A percentile compares a stretch with the other conserved stretches of the same genome.
Conservation (phyloP, 2,113 vertebrate species). For the Pseudorasbora parva region DNA sequence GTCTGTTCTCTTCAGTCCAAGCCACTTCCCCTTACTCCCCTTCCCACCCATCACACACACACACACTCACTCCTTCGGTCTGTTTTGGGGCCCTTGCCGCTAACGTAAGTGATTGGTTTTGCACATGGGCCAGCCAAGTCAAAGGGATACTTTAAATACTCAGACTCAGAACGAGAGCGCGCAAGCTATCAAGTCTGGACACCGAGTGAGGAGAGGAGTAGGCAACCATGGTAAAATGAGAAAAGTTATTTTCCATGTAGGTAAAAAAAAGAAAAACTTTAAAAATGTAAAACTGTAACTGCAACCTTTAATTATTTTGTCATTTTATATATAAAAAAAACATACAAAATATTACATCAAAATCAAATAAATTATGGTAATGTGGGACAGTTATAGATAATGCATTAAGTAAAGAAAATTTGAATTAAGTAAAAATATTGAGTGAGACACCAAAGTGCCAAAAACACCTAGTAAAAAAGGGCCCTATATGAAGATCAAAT, state of each 20-base stretch:
- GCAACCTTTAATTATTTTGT: background rate
- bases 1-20: constrained; percentile 53
- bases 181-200: background rate
- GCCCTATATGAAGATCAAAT: constrained; percentile 6
- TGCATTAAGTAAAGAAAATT: too few species aligned
- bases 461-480: background rate
- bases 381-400: too few species aligned
- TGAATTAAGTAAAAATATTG: background rate
- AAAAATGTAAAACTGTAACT: too few species aligned
- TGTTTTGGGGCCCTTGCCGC: constrained; percentile 48
- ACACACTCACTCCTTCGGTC: background rate
- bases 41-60: constrained; percentile 43
- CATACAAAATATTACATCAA: background rate
- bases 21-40: constrained; percentile 32
- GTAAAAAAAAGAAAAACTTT: background rate
- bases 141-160: constrained; percentile 40
- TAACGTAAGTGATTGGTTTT: constrained; percentile 59
- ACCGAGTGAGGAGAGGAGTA: background rate
- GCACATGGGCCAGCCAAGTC: constrained; percentile 61
- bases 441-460: background rate
- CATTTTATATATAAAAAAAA: background rate
- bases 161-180: background rate
- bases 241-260: background rate
- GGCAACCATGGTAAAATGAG: background rate
- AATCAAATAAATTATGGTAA: background rate